Base-by-base conservation (phyloP, 2,113 vertebrate species). In the Loxodonta africana region DNA sequence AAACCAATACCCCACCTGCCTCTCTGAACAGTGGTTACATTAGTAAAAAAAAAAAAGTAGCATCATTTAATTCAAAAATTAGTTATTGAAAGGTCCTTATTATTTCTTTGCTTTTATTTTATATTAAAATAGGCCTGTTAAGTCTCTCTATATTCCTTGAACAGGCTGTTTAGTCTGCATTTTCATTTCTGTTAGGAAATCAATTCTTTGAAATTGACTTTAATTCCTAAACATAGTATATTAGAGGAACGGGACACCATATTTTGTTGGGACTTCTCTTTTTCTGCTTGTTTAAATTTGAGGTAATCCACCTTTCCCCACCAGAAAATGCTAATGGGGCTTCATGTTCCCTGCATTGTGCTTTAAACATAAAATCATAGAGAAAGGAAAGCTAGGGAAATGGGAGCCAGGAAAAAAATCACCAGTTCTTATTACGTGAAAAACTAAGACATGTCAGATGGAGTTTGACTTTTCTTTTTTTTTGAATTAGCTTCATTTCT, bases 251-350 rank as follows among this genome's bases (percentile, higher is more conserved):
- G 33, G 28, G 21, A 3, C 0, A 73, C 20, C 21, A 5, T 85
- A 41, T 88, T 84, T 90, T 86, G 21, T 85, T 53, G 15, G n/a
- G 80, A n/a, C 20, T 84, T 69, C 46, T 78, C 17, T 82, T 94
- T 88, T 89, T 81, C 23, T 57, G 5, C 53, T 93, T 65, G 28
- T 73, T 96, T 77, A 76, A 69, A 21, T 87, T 84, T 73, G 89
- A 83, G 48, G 41, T 65, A 14, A 87, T 57, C 17, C 12, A 14
- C 46, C 46, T 90, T 97, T 95, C 26, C 25, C 85, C 17, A 25
- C 28, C 41, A 81, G 20, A 20, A 26, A 65, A 81, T 76, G n/a
- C 14, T 37, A 41, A 30, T 41, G 46, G 37, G 25, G 82, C 90
- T 88, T 78, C 57, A n/a, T 51, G 44, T 87, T 93, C 89, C 51